Evolutionary conservation across 2,888 invertebrate genomes (phyloP).

Genomic region (Sympetrum striolatum): DNA sequence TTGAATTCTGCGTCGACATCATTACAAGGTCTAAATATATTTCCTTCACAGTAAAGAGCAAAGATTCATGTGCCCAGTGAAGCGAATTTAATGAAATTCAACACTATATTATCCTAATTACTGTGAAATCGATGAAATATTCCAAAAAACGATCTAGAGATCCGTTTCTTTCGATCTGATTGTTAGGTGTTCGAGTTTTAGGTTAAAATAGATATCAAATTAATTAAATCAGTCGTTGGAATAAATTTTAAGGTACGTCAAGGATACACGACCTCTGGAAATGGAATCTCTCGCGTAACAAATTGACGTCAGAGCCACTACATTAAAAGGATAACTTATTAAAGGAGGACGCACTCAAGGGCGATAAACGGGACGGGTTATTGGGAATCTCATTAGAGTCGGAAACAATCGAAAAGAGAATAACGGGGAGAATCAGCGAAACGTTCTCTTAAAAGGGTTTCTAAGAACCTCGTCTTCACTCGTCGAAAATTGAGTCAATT

Average conservation of each 20-base stretch:
- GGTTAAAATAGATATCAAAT: too few relatives aligned
- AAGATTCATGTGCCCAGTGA: too few relatives aligned
- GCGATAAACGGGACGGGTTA: not conserved
- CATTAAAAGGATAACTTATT: not conserved
- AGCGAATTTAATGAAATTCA: too few relatives aligned
- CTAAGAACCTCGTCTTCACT: not conserved
- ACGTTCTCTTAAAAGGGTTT: not conserved
- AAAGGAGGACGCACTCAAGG: not conserved
- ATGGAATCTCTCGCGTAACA: not conserved
- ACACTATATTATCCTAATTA: too few relatives aligned
- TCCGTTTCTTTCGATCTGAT: too few relatives aligned
- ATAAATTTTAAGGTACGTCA: not conserved
- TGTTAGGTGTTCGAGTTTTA: too few relatives aligned
- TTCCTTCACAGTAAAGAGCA: too few relatives aligned
- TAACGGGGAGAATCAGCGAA: not conserved
- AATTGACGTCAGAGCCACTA: not conserved
- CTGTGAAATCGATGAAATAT: too few relatives aligned
- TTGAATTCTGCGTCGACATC: too few relatives aligned
- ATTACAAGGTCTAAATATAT: too few relatives aligned
- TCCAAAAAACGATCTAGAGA: too few relatives aligned
- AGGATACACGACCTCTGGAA: not conserved
- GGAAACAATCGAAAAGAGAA: not conserved
- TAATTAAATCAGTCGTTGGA: too few relatives aligned
- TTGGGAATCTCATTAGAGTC: conserved; percentile 15
- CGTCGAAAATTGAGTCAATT: conserved; percentile 35